phyloP scores from a whole-genome alignment of 2,888 invertebrate species.

The Eilema griseolum region DNA sequence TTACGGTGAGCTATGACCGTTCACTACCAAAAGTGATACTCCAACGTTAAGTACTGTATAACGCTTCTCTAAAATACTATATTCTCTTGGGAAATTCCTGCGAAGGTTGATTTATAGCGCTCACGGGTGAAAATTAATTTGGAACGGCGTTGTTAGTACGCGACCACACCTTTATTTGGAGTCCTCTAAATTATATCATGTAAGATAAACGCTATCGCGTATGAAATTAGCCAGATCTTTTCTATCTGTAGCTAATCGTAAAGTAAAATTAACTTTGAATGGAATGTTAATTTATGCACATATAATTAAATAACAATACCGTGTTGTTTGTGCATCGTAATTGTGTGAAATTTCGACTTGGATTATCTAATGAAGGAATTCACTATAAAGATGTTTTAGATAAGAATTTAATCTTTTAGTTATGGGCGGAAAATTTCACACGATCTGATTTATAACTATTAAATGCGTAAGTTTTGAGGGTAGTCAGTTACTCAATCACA shows the following conservation, averaged over 20 bases:
- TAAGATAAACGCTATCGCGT: constrained; percentile 10
- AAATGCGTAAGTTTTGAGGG: neutral
- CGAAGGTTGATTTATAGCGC: neutral
- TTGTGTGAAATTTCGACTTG: constrained; percentile 14
- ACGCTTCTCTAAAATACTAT: neutral
- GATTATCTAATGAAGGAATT: constrained; percentile 16
- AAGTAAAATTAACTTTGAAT: constrained; percentile 41
- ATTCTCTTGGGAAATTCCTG: too few relatives aligned
- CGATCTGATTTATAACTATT: neutral
- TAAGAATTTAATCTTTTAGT: neutral
- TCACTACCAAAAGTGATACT: neutral
- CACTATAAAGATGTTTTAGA: neutral
- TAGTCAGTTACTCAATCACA: neutral
- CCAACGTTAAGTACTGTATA: neutral
- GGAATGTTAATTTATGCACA: constrained; percentile 51
- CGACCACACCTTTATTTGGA: neutral
- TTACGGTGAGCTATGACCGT: neutral
- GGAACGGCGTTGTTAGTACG: neutral
- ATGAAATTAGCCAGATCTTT: neutral
- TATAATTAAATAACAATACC: constrained; percentile 51
- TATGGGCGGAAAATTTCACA: neutral
- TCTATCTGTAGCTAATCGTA: constrained; percentile 36
- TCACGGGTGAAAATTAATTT: neutral
- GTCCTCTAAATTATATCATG: neutral
- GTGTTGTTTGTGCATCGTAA: constrained; percentile 36